Base-by-base conservation (phyloP, 1,140 invertebrate species). In the Drosophila baimaii region DNA sequence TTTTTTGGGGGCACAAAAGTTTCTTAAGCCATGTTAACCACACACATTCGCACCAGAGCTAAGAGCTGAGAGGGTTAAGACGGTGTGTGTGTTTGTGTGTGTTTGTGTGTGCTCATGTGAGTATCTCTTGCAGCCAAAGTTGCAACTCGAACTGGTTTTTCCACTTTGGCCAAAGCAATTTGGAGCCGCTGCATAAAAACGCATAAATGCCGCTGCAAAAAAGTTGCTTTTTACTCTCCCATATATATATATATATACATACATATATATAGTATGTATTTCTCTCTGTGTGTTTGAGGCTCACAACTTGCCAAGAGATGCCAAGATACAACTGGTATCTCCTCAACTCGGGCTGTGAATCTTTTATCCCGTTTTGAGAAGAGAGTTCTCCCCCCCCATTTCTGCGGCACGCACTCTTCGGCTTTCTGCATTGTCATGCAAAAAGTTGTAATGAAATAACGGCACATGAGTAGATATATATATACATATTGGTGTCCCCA, bases 91-190 rank as follows among this genome's bases (percentile, higher is more conserved):
- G 9, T 4, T 10, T 1, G 21, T 12, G 13, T 29, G 49, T n/a
- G 19, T 35, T 8, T 33, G 37, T 27, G 46, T 10, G 68, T 7
- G 46, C 46, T 49, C 64, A 31, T 69, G 73, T 80, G 66, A 80
- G 77, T 79, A 69, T 73, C 64, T 73, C 64, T 77, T 78, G 66
- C 61, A 57, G 76, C 61, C 61, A 77, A 77, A 76, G 70, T 75
- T 78, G 70, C 78, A 86, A 72, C 69, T 84, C 74, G 35, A 55
- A 89, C 84, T 82, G 84, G 84, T 89, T 89, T 89, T 89, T 81
- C 84, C 84, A 89, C 84, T 89, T 83, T 89, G 77, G 84, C 84
- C 84, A 89, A 89, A 84, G 84, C 84, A 89, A 88, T 89, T 89
- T 89, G 66, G 76, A 62, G 65, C 76, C 84, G 68, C 72, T 65